Evolutionary conservation across 2,888 invertebrate genomes (phyloP), one percentile per base, ranked within the genome.

Genomic region (Linhomoeus sp.): DNA sequence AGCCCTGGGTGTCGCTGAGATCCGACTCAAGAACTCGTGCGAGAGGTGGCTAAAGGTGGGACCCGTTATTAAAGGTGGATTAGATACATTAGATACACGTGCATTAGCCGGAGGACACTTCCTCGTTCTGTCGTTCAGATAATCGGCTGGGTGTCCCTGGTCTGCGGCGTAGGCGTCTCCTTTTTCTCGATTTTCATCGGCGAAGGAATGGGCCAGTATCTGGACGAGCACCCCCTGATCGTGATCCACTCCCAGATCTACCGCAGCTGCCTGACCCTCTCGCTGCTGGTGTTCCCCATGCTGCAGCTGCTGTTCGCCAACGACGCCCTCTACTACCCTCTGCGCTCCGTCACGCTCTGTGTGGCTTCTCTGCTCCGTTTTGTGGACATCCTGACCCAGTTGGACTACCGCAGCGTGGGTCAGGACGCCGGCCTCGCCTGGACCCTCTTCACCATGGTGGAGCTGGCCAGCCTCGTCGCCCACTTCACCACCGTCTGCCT

Each of bases 391-490:
- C 2, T 45, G 23, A 36, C 41, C 24, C 45, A 45, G 24, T 5
- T 48, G 25, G 48, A 48, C 42, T 48, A 48, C 38, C 33, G 48
- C 5, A 41, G 29, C 20, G 7, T 48, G 23, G 36, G 33, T 17
- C 26, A 43, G 19, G 33, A 35, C 26, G n/a, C 45, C 3, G 48
- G 45, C 19, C 2, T 45, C n/a, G 48, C 39, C 12, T 48, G 48
- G 48, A 1, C 24, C 14, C 15, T 37, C n/a, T 43, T 36, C 37
- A 15, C 33, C 12, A 14, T 20, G 5, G 26, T 36, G 17, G 48
- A 48, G 36, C 9, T 48, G n/a, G 29, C 29, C 17, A n/a, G 36
- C 19, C 25, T 45, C 3, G 23, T 26, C 33, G 14, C 14, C 12
- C 37, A 41, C 25, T 48, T 44, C 38, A 37, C 37, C 26, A 25